Conservation (phyloP, 2,888 invertebrate genomes). For the Limnephilus marmoratus region DNA sequence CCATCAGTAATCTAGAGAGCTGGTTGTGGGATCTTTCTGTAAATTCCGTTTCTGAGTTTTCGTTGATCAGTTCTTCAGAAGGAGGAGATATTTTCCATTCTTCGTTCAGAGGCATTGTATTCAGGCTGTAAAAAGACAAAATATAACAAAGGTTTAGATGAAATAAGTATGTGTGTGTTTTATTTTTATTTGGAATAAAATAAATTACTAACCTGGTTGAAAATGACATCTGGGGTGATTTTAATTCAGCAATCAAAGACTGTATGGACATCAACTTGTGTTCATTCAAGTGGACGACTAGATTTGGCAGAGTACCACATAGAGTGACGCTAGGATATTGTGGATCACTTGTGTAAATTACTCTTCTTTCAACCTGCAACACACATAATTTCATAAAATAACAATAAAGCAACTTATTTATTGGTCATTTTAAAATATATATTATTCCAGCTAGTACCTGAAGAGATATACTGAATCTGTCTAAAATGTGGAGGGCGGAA, state of each 20-base stretch:
- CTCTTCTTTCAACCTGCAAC: conserved; percentile 85
- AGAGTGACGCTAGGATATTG: conserved; percentile 90
- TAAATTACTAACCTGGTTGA: conserved; percentile 55
- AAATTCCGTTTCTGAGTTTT: conserved; percentile 74
- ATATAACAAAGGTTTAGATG: neutral
- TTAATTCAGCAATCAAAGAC: conserved; percentile 72
- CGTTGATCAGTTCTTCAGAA: conserved; percentile 73
- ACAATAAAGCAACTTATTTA: neutral
- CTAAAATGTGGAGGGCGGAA: conserved; percentile 91
- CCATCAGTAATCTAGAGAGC: conserved; percentile 82
- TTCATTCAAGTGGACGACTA: conserved; percentile 94
- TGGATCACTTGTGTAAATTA: conserved; percentile 90
- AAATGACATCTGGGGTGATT: conserved; percentile 62
- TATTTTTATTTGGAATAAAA: neutral
- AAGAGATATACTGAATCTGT: conserved; percentile 84
- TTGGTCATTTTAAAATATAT: neutral
- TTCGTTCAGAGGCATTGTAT: conserved; percentile 64
- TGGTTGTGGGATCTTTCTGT: conserved; percentile 72
- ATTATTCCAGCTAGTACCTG: conserved; percentile 70
- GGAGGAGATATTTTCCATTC: conserved; percentile 67
- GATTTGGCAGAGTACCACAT: conserved; percentile 90
- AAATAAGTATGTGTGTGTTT: neutral
- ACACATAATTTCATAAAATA: conserved; percentile 1
- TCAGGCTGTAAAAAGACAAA: conserved; percentile 63
- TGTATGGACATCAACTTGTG: conserved; percentile 83